Base-by-base conservation (phyloP, 2,113 vertebrate species). In the Ameiurus melas region DNA sequence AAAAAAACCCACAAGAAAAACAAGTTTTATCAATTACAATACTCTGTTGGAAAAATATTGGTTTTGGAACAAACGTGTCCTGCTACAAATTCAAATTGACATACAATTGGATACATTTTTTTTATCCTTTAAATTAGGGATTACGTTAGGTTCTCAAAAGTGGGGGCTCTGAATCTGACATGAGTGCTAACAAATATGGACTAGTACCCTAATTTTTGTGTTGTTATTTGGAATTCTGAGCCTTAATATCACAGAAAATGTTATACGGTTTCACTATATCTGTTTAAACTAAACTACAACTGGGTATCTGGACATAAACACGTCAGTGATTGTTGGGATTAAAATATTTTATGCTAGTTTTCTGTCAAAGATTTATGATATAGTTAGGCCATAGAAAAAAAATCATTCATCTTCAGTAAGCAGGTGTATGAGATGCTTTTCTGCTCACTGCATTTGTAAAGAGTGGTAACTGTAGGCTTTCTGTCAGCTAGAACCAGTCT, bases 1-100 rank as follows among this genome's bases (percentile, higher is more conserved):
- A 1, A 51, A 30, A 60, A 84, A n/a, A 47, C 5, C 5, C 36
- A 75, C 9, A 86, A 89, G 17, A 43, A 83, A 89, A 89, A 88
- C 73, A 73, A 5, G 22, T 80, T 66, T 78, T 4, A 19, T 25
- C 62, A 19, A 39, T 78, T 78, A 90, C 75, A 88, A 88, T 47
- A 62, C n/a, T 39, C 70, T 71, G 57, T 5, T 57, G 68, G 47
- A 57, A 84, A 86, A 33, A 25, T 68, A 36, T 47, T 71, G 71
- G 27, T 25, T 85, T 81, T 58, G 13, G 10, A 64, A 73, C 83
- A 33, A 22, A 43, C 17, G 9, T 51, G 47, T 7, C 12, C 5
- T 51, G 33, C 70, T 73, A 43, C 9, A 77, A 77, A 47, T 7
- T 39, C 1, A 47, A 25, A 25, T 43, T 43, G 12, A 75, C 20